These are phyloP conservation scores for Oryzias sinensis DNA, from an alignment of 2,797 vertebrate genomes.

Conservation along the genomic window DNA sequence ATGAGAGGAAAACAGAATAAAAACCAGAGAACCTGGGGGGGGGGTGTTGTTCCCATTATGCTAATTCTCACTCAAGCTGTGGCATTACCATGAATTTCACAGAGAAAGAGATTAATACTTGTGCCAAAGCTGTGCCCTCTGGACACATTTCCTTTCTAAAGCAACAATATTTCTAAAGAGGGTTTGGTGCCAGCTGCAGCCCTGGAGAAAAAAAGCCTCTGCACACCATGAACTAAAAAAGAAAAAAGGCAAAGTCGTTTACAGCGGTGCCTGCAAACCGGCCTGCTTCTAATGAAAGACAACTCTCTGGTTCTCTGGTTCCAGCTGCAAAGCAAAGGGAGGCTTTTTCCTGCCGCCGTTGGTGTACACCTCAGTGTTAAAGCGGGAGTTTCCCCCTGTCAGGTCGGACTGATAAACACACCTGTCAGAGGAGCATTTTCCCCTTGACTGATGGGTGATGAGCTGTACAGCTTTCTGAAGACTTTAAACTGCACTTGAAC, in stretches of 20 bases:
- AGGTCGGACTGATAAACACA: too few species aligned
- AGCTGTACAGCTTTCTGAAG: too few species aligned
- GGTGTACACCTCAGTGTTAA: slow-evolving; percentile 43
- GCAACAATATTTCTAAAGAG: slow-evolving; percentile 64
- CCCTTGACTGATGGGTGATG: too few species aligned
- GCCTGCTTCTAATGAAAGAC: slow-evolving; percentile 36
- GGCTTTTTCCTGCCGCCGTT: slow-evolving; percentile 53
- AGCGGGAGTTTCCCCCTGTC: slow-evolving; percentile 12
- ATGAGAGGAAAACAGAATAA: slow-evolving; percentile 1
- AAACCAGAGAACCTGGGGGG: slow-evolving; percentile 19
- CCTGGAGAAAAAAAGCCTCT: slow-evolving; percentile 61
- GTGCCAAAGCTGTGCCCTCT: slow-evolving; percentile 29
- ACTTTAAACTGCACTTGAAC: too few species aligned
- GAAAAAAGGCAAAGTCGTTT: slow-evolving; percentile 56
- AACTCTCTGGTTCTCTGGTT: slow-evolving; percentile 2
- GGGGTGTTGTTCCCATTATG: slow-evolving; percentile 37
- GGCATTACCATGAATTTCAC: slow-evolving; percentile 34
- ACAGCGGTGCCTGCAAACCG: slow-evolving; percentile 46
- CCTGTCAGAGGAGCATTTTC: too few species aligned
- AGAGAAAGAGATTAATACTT: slow-evolving; percentile 60
- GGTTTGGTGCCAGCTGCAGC: slow-evolving; percentile 53
- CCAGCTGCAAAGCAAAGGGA: slow-evolving; percentile 30
- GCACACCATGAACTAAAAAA: slow-evolving; percentile 39
- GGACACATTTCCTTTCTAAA: slow-evolving; percentile 53
- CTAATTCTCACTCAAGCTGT: slow-evolving; percentile 41